phyloP scores from a whole-genome alignment of 1,140 invertebrate genomes.

The Caenorhabditis remanei region DNA sequence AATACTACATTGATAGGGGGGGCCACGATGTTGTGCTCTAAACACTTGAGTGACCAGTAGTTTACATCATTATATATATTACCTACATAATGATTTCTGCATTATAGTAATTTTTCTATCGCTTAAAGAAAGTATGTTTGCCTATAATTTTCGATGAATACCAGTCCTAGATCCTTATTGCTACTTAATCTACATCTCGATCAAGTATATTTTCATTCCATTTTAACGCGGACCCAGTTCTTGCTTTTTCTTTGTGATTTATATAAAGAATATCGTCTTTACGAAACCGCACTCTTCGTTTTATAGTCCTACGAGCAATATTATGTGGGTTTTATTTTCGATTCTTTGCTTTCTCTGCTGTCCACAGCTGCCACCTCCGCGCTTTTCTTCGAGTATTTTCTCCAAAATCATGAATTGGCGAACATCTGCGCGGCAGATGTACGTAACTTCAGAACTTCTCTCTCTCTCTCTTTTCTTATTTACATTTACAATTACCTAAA shows the following conservation, averaged over 20 bases:
- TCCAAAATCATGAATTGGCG: not conserved
- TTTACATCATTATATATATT: not conserved
- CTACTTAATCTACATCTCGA: no score
- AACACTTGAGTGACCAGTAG: slow-evolving; percentile 5
- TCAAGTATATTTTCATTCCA: not conserved
- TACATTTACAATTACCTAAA: no score
- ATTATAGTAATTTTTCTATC: no score
- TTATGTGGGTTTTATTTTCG: slow-evolving; percentile 19
- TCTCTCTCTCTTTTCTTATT: not conserved
- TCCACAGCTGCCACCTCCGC: not conserved
- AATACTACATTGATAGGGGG: slow-evolving; percentile 43
- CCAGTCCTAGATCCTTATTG: no score
- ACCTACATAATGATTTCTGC: no score
- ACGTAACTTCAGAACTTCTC: not conserved
- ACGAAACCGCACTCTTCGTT: not conserved
- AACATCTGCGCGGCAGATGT: slow-evolving; percentile 50
- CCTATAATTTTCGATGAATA: no score
- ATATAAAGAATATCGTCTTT: not conserved
- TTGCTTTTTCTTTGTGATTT: not conserved
- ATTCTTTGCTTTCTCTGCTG: not conserved
- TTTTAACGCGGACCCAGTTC: not conserved
- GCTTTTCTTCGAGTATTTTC: not conserved
- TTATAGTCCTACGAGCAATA: slow-evolving; percentile 4
- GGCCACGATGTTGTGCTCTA: not conserved
- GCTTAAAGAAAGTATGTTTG: no score